A percentile compares a stretch with the other conserved stretches of the same genome.
These are phyloP conservation scores for Oncorhynchus keta DNA, from an alignment of 2,113 vertebrate genomes.

Conservation along the genomic window DNA sequence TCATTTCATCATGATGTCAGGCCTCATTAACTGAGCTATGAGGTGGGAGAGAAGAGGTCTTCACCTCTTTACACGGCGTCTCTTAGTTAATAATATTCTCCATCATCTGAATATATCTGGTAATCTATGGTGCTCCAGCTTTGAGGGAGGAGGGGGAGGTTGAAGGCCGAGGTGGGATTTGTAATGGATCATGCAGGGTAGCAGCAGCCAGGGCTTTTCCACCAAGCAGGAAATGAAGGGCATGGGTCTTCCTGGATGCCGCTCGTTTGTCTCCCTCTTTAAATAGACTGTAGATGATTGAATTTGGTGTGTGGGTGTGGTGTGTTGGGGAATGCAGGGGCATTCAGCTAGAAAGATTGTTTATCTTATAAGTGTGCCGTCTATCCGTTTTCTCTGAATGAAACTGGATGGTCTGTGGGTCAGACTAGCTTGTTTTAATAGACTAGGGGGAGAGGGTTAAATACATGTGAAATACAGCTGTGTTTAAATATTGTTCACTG, in stretches of 20 bases:
- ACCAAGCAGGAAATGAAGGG: slow-evolving; percentile 42
- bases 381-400: no score
- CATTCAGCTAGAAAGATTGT: not conserved
- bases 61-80: slow-evolving; percentile 34
- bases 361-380: no score
- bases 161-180: slow-evolving; percentile 12
- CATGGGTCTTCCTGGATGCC: slow-evolving; percentile 9
- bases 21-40: slow-evolving; percentile 64
- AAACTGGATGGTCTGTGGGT: no score
- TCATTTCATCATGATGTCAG: slow-evolving; percentile 5
- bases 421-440: no score
- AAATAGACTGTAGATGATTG: not conserved
- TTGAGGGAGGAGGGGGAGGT: slow-evolving; percentile 9
- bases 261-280: not conserved
- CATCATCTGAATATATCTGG: not conserved
- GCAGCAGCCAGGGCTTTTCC: not conserved
- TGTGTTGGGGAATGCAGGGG: no score
- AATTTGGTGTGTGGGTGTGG: no score
- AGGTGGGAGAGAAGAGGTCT: slow-evolving; percentile 53
- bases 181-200: no score
- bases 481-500: no score
- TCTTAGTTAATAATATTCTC: slow-evolving; percentile 55
- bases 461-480: no score
- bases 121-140: not conserved
- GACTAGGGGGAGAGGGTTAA: no score